These are phyloP conservation scores for Dasysyrphus albostriatus DNA, from an alignment of 2,888 invertebrate genomes.

Conservation along the genomic window DNA sequence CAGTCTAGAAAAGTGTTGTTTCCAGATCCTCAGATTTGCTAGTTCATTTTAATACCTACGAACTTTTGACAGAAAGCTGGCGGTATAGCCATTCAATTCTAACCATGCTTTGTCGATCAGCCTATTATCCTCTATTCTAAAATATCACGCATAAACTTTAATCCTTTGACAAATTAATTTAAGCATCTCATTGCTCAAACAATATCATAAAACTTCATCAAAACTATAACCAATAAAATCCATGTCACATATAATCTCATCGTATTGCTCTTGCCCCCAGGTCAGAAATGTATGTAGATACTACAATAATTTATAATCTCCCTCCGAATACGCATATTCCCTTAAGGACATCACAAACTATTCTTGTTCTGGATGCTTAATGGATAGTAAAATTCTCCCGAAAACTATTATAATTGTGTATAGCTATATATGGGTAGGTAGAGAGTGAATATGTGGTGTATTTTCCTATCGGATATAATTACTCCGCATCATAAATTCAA, in stretches of 20 bases:
- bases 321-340: slow-evolving; percentile 12
- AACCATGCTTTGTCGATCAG: too few relatives aligned
- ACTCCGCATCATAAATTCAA: slow-evolving; percentile 71
- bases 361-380: slow-evolving; percentile 70
- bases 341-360: slow-evolving; percentile 62
- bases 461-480: slow-evolving; percentile 76
- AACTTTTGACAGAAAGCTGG: too few relatives aligned
- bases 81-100: too few relatives aligned
- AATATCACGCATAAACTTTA: neutral
- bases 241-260: slow-evolving; percentile 13
- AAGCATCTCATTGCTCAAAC: neutral
- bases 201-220: slow-evolving; percentile 11
- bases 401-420: slow-evolving; percentile 73
- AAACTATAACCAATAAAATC: slow-evolving; percentile 30
- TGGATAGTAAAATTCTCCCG: slow-evolving; percentile 73
- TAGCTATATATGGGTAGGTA: neutral
- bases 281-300: slow-evolving; percentile 29
- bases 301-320: slow-evolving; percentile 22
- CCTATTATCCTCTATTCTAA: neutral
- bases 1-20: too few relatives aligned
- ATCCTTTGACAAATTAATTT: neutral
- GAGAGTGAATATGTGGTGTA: slow-evolving; percentile 54
- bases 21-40: too few relatives aligned
- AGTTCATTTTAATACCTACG: too few relatives aligned
- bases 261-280: slow-evolving; percentile 6